These are phyloP conservation scores for Saccostrea cuccullata DNA, from an alignment of 1,140 invertebrate species.

Conservation along the genomic window DNA sequence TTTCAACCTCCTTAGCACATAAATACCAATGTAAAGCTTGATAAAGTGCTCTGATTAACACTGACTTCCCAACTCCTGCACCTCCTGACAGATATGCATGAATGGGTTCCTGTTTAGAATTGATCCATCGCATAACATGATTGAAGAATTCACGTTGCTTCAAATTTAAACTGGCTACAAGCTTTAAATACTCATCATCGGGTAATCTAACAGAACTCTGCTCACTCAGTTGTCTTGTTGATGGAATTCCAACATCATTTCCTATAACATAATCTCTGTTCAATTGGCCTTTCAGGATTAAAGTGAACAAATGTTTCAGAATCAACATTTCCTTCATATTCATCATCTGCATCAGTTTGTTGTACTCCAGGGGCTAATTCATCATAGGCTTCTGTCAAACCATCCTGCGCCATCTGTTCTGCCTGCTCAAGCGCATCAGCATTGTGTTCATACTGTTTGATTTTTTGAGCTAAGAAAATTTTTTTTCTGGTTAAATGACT, in stretches of 20 bases:
- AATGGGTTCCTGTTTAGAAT: constrained; percentile 36
- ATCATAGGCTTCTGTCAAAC: not conserved
- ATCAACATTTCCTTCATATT: constrained; percentile 22
- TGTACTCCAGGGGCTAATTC: constrained; percentile 18
- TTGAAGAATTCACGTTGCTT: constrained; percentile 49
- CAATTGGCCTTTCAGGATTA: constrained; percentile 39
- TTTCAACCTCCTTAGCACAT: constrained; percentile 44
- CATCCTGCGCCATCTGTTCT: not conserved
- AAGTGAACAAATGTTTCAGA: constrained; percentile 23
- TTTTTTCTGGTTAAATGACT: not conserved
- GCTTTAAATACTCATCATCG: constrained; percentile 41
- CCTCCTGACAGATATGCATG: constrained; percentile 49
- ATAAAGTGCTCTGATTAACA: constrained; percentile 48
- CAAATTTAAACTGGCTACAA: constrained; percentile 20
- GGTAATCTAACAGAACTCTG: not conserved
- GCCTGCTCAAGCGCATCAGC: constrained; percentile 24
- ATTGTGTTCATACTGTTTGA: constrained; percentile 32
- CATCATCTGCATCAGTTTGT: constrained; percentile 25
- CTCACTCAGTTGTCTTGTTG: not conserved
- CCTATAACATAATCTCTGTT: constrained; percentile 45
- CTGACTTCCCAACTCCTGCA: constrained; percentile 53
- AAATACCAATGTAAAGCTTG: constrained; percentile 52
- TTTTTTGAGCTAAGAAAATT: not conserved
- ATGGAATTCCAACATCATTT: constrained; percentile 43
- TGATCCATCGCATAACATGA: constrained; percentile 42